Base-by-base conservation (phyloP, 2,113 vertebrate genomes). In the Silurus asotus region DNA sequence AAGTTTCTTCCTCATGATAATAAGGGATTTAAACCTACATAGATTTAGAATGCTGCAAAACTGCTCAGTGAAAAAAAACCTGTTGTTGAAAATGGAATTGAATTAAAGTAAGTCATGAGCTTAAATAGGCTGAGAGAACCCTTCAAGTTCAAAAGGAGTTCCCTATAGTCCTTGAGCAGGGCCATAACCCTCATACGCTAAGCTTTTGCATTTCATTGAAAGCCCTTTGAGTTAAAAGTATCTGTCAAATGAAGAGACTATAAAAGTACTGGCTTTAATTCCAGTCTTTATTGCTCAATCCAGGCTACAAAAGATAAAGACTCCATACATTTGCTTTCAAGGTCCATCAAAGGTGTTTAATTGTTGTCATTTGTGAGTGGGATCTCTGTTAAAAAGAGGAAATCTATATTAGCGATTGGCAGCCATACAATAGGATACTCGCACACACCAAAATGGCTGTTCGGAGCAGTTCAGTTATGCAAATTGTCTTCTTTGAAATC, bases 401-500 rank as follows among this genome's bases (percentile, higher is more conserved):
- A 64, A 56, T 77, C 62, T 77, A 51, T 75, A 84, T 61, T 37
- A 84, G 8, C 17, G 59, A 45, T 55, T 77, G 83, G 74, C 74
- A 78, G 72, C 58, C 76, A 10, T 75, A 74, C 48, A 61, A 76
- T 84, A 25, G 56, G 56, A 79, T 56, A 15, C 51, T 25, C 19
- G 20, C 45, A 49, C 28, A 28, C 14, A 9, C 28, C 9, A 78
- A 81, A 86, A 59, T 72, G 55, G 83, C 58, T 81, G 86, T 87
- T 87, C 78, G 84, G 88, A 92, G 69, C 83, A 81, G 89, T 86
- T 90, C 87, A 92, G 90, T 87, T 58, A 91, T 93, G 77, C 65
- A 86, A 86, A 86, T 86, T 61, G 23, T 69, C 49, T 81, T 25
- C 78, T 37, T 72, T 25, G 9, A 81, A 86, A 81, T 81, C 84